Evolutionary conservation across 2,888 invertebrate species (phyloP).

Genomic region (Rhynchonema sp.): DNA sequence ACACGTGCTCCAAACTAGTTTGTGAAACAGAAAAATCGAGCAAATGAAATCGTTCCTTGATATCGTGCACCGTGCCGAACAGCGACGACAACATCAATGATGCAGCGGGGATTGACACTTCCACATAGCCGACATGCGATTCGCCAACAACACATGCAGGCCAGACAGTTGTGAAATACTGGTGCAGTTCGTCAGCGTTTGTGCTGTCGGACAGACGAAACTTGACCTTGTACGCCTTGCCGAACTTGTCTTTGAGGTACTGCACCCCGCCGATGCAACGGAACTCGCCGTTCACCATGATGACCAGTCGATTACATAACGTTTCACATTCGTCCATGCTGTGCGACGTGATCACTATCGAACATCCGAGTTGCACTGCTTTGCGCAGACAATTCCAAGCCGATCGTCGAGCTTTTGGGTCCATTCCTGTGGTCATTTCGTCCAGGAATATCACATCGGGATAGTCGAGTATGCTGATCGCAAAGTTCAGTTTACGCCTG

Average conservation of each 20-base stretch:
- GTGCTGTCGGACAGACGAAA: too few species aligned
- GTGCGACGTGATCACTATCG: conserved; percentile 2
- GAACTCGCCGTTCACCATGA: conserved; percentile 9
- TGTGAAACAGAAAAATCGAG: conserved; percentile 2
- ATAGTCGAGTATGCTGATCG: conserved; percentile 64
- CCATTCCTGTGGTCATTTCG: conserved; percentile 34
- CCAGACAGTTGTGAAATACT: too few species aligned
- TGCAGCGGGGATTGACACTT: background rate
- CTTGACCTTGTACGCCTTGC: too few species aligned
- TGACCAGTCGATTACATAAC: conserved; percentile 8
- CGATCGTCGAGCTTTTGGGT: conserved; percentile 37
- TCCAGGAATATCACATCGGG: conserved; percentile 61
- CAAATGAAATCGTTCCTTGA: background rate
- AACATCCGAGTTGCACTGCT: background rate
- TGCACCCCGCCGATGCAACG: conserved; percentile 9
- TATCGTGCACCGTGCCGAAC: background rate
- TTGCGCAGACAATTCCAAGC: conserved; percentile 30
- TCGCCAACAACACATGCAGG: background rate
- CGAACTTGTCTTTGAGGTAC: conserved; percentile 9
- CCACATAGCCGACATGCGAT: background rate
- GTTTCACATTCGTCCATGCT: conserved; percentile 10
- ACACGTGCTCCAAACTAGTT: conserved; percentile 5
- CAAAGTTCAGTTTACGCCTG: conserved; percentile 56
- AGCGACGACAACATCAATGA: background rate
- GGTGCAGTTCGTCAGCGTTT: too few species aligned